Evolutionary conservation across 2,888 invertebrate species (phyloP), one percentile per base, ranked within the genome.

Genomic region (Empis stercorea): DNA sequence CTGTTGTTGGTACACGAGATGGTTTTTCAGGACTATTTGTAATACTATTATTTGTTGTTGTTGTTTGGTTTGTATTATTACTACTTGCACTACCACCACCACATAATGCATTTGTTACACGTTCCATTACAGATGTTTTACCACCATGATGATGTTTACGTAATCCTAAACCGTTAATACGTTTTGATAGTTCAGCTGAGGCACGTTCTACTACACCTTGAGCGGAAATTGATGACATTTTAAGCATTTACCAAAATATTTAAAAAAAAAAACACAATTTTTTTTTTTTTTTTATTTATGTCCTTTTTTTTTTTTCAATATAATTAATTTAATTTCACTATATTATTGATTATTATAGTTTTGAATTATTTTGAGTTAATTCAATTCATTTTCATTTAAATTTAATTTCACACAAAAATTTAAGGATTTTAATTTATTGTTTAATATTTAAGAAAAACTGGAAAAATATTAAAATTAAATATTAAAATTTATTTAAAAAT

Each of bases 121-220:
- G 80, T 67, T 89, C 89, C 76, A 88, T 88, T 54, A 89, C 88
- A 64, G 81, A 81, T 23, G 78, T 73, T 59, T 76, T 75, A 51
- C 71, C 71, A 51, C 71, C 67, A 55, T 68, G 70, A 77, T 79
- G 69, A 55, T 70, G 68, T 48, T 69, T 68, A 57, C 84, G 79
- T 62, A 84, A 71, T 46, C 83, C 81, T 58, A 87, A 75, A 51
- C 87, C 87, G 62, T 86, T 89, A 71, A 91, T 89, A 62, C 89
- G 80, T 64, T 89, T 87, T 58, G 87, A 84, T 55, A 91, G 75
- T 71, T 91, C 89, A 55, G 89, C 89, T 58, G 87, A 88, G 61
- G 89, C 89, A 62, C 89, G 79, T 75, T 91, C 89, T 70, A 91
- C 89, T 63, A 89, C 88, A 62, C 88, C 88, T 71, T 87, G 87